These are phyloP conservation scores for Rhamnusium bicolor DNA, from an alignment of 2,888 invertebrate species.

Conservation along the genomic window DNA sequence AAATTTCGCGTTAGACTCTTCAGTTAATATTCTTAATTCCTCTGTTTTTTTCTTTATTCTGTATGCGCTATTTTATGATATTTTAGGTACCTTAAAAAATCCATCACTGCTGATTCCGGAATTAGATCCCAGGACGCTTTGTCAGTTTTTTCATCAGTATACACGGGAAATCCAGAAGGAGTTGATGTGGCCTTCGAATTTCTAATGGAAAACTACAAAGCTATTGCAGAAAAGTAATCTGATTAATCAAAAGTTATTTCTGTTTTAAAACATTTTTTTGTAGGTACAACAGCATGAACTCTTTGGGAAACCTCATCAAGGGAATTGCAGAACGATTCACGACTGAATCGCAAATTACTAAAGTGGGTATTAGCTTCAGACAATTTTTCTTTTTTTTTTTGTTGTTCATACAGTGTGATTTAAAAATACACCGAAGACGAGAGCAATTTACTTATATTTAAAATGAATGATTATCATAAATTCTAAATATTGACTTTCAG, in stretches of 20 bases:
- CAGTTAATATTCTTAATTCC: no score
- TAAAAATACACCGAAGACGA: no score
- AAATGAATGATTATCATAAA: no score
- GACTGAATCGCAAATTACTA: constrained; percentile 39
- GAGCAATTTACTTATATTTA: no score
- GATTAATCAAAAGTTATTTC: background rate
- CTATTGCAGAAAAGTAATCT: constrained; percentile 60
- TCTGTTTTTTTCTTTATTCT: no score
- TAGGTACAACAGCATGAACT: constrained; percentile 49
- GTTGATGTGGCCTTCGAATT: constrained; percentile 73
- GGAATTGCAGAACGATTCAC: constrained; percentile 52
- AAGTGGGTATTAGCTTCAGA: constrained; percentile 21
- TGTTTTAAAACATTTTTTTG: constrained; percentile 7
- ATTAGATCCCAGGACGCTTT: constrained; percentile 72
- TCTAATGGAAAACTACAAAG: constrained; percentile 67
- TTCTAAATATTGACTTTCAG: no score
- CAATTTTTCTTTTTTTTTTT: background rate
- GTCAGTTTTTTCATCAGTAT: constrained; percentile 71
- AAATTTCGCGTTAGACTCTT: no score
- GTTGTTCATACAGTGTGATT: no score
- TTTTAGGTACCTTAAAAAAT: constrained; percentile 58
- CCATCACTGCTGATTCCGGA: constrained; percentile 56
- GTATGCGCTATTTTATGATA: no score
- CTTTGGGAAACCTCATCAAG: constrained; percentile 43
- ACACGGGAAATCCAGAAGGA: constrained; percentile 72